Base-by-base conservation (phyloP, 2,113 vertebrate species). In the Notarius lentiginosus region DNA sequence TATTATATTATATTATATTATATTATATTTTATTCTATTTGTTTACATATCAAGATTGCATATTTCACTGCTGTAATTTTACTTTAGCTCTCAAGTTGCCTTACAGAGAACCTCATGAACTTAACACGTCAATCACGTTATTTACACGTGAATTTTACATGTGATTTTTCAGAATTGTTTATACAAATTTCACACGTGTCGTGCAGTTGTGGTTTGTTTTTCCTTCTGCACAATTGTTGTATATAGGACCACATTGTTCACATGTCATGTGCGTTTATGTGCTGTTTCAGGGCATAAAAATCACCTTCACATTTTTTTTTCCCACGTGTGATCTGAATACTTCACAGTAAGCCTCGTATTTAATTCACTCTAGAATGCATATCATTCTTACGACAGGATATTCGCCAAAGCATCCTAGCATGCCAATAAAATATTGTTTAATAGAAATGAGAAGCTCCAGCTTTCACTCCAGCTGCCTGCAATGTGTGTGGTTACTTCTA, bases 391-490 rank as follows among this genome's bases (percentile, higher is more conserved):
- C 22, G 8, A 20, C 18, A 41, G 41, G 41, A 41, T 41, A 24
- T 22, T 75, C 15, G 10, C 7, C 18, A 75, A 75, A 3, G 4
- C 34, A 1, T 66, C n/a, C n/a, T 27, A 73, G 10, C 73, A n/a
- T n/a, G 49, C 49, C 75, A n/a, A 14, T 7, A 53, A n/a, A 53
- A 27, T 77, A 49, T 53, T 77, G 47, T 77, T 77, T n/a, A 27
- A 77, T 53, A 24, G 34, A 41, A 4, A 41, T 41, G 41, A 41
- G 41, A 41, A 41, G 73, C 41, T 76, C 73, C 73, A 76, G 73
- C 73, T 51, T 76, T 20, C 75, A 53, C 12, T n/a, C 49, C 75
- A 53, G 75, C 75, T 77, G 75, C 75, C 49, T 77, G 49, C 20
- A 73, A 20, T 51, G 47, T 24, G 34, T 51, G 73, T 53, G 73